Evolutionary conservation across 1,140 invertebrate genomes (phyloP), one percentile per base, ranked within the genome.

Genomic region (Rhopalosiphum maidis): DNA sequence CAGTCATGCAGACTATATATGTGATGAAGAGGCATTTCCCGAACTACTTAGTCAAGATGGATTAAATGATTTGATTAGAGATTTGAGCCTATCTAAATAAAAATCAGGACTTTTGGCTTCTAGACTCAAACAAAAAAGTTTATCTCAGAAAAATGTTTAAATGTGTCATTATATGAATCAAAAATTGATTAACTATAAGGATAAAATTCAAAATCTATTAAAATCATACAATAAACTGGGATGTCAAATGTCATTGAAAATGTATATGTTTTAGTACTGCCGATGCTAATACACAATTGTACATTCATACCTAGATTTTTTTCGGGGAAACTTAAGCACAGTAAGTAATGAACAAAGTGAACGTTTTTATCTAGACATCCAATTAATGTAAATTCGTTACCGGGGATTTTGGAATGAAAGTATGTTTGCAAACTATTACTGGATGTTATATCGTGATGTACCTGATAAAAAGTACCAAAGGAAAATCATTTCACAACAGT

Each of bases 1-100:
- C 25, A 22, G 23, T 22, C 60, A 68, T 68, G 60, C 60, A 68
- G 30, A 68, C 60, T 68, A 68, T 68, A 68, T 23, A 30, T 23
- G 23, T 23, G 60, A n/a, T 68, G 25, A 68, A 68, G 60, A 68
- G 25, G 25, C 60, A 68, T 30, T 25, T 30, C 60, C 60, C 3
- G 4, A 68, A 68, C 30, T 4, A 30, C 25, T 68, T 68, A 68
- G 25, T 68, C 60, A 68, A 68, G 60, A 68, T 9, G 30, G 25
- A n/a, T 68, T 68, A 68, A 68, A 68, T 68, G 60, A 68, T 68
- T 68, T 68, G 60, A 68, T 68, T 68, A 68, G 60, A 68, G 60
- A 68, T 68, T 25, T 68, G 60, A 30, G 60, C 25, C 25, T 68
- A 68, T 68, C 60, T 25, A 23, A 68, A 68, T 23, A 30, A 68